Evolutionary conservation across 53 echinoderm and acorn worm species (phyloP), one percentile per base, ranked within the genome.

Genomic region (Arbacia lixula): DNA sequence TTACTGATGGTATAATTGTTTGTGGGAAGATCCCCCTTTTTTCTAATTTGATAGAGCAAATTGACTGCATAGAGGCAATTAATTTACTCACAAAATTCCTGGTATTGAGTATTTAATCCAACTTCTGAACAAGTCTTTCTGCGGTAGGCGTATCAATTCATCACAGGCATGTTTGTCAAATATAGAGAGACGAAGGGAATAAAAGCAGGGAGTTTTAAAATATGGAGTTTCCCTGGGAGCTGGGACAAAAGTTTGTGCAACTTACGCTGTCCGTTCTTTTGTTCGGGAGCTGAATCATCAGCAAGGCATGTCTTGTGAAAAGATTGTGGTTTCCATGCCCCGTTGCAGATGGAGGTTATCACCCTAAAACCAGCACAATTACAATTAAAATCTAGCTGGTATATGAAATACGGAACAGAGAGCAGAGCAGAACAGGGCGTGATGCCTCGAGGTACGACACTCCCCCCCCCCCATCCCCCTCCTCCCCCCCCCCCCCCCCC

Each of bases 271-370:
- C 46, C 71, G 41, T 33, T 36, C 75, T 75, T 53, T 53, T 71
- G 71, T 46, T 71, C 11, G 35, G 53, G n/a, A 19, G 38, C 75
- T 75, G 75, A 75, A 75, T 75, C 75, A 75, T 75, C 75, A 36
- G 34, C 20, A 30, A 0, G 75, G 75, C 75, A 75, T 75, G 53
- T 53, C 75, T 34, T 31, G 29, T 53, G 31, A 32, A 52, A 20
- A 75, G 53, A 16, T 53, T 75, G 53, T 52, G 53, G 75, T 52
- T 75, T 75, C 19, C 55, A n/a, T 34, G 17, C 19, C 36, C 75
- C 25, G 32, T 75, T 53, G 75, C 53, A 32, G 21, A 54, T 54
- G 52, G 75, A 54, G 75, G 75, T 52, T 75, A 75, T 75, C 31
- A 53, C 52, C 53, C 36, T 53, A 4, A 53, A 75, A 75, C n/a